phyloP scores from a whole-genome alignment of 2,888 invertebrate species.

The Catotricha subobsoleta region DNA sequence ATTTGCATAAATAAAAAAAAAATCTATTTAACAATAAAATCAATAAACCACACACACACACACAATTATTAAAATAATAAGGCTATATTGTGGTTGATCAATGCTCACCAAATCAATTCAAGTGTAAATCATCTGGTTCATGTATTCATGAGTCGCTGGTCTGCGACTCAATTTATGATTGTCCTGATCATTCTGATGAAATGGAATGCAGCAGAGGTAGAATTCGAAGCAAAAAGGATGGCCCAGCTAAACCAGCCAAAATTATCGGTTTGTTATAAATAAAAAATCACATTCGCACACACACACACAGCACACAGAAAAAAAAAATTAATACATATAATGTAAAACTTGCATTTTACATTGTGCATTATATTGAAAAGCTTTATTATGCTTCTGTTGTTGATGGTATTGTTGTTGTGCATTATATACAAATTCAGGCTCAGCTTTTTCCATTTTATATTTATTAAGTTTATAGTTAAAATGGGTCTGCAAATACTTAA shows the following conservation, averaged over 20 bases:
- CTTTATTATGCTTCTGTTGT: no score
- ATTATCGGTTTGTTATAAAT: conserved; percentile 23
- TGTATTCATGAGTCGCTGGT: conserved; percentile 23
- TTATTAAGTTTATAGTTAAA: no score
- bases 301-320: conserved; percentile 6
- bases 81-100: no score
- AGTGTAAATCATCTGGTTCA: conserved; percentile 27
- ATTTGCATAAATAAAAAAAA: not conserved
- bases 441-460: no score
- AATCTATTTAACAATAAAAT: not conserved
- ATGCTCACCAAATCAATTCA: conserved; percentile 25
- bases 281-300: not conserved
- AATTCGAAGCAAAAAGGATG: conserved; percentile 8
- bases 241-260: conserved; percentile 10
- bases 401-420: no score
- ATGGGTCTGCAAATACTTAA: no score
- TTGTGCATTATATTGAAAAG: no score
- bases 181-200: conserved; percentile 45
- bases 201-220: conserved; percentile 29
- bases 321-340: conserved; percentile 9
- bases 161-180: conserved; percentile 39
- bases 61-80: conserved; percentile 2
- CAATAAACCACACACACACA: not conserved
- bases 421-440: no score
- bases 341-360: conserved; percentile 7